Conservation (phyloP, 2,888 invertebrate species). For the Limenitis camilla region DNA sequence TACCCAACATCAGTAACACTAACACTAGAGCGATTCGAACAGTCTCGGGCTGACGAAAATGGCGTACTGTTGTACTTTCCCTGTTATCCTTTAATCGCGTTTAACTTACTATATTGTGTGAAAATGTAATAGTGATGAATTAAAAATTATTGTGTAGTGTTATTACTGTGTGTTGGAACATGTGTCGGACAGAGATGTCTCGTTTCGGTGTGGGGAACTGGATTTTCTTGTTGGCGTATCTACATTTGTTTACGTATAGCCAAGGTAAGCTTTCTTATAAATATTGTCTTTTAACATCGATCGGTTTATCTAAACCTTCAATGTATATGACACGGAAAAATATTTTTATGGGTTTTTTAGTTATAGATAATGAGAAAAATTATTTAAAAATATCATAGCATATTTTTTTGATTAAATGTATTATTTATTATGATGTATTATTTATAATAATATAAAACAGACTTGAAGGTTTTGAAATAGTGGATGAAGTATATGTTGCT, state of each 20-base stretch:
- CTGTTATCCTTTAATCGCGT: slow-evolving; percentile 35
- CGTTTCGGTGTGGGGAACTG: slow-evolving; percentile 65
- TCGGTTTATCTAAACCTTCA: slow-evolving; percentile 29
- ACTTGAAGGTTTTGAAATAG: too few species aligned
- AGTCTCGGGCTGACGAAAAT: slow-evolving; percentile 52
- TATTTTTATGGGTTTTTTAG: too few species aligned
- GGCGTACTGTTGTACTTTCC: slow-evolving; percentile 49
- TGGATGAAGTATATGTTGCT: too few species aligned
- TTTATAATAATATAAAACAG: too few species aligned
- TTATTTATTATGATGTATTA: too few species aligned
- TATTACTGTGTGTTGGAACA: slow-evolving; percentile 51
- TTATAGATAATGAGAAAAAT: too few species aligned
- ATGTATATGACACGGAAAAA: background rate
- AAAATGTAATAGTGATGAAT: slow-evolving; percentile 72
- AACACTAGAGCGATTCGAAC: slow-evolving; percentile 43
- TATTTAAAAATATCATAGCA: too few species aligned
- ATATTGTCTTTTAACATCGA: slow-evolving; percentile 61
- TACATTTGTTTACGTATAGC: slow-evolving; percentile 71
- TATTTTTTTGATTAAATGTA: too few species aligned
- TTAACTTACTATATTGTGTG: slow-evolving; percentile 55
- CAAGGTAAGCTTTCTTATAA: slow-evolving; percentile 68
- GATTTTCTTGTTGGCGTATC: slow-evolving; percentile 64
- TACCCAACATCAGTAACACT: slow-evolving; percentile 29
- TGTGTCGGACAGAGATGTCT: slow-evolving; percentile 68
- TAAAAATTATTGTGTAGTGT: slow-evolving; percentile 63